These are phyloP conservation scores for Syngnathus typhle DNA, from an alignment of 2,113 vertebrate genomes.

Conservation along the genomic window DNA sequence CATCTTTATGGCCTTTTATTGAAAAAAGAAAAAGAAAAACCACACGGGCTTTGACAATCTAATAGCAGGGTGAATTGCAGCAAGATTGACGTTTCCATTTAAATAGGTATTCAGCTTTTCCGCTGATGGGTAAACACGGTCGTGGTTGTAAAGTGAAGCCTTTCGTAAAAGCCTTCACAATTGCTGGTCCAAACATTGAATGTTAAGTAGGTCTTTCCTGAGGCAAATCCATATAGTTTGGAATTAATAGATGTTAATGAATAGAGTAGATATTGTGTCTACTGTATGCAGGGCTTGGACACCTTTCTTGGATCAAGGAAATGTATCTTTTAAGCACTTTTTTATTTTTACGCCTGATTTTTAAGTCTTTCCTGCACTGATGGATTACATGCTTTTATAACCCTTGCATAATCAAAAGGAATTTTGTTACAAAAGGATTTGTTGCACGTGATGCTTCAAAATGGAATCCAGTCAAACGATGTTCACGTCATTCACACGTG, in stretches of 20 bases:
- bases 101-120: slow-evolving; percentile 11
- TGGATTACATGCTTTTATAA: not conserved
- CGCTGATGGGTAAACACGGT: slow-evolving; percentile 30
- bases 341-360: not conserved
- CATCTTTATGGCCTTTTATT: not conserved
- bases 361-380: not conserved
- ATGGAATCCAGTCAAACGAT: not conserved
- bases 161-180: slow-evolving; percentile 45
- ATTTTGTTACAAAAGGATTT: not conserved
- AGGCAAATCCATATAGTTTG: slow-evolving; percentile 40
- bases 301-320: not conserved
- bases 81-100: slow-evolving; percentile 26
- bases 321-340: not conserved
- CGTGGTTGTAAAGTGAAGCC: slow-evolving; percentile 38
- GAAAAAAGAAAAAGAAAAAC: not conserved
- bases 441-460: not conserved
- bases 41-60: slow-evolving; percentile 9
- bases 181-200: slow-evolving; percentile 45
- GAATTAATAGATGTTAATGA: slow-evolving; percentile 13
- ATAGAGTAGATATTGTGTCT: not conserved
- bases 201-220: slow-evolving; percentile 51
- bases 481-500: not conserved
- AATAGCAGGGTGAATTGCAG: slow-evolving; percentile 15
- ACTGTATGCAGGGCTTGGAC: not conserved
- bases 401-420: not conserved